These are phyloP conservation scores for Threskiornis aethiopicus DNA, from an alignment of 2,797 vertebrate species.

Conservation along the genomic window DNA sequence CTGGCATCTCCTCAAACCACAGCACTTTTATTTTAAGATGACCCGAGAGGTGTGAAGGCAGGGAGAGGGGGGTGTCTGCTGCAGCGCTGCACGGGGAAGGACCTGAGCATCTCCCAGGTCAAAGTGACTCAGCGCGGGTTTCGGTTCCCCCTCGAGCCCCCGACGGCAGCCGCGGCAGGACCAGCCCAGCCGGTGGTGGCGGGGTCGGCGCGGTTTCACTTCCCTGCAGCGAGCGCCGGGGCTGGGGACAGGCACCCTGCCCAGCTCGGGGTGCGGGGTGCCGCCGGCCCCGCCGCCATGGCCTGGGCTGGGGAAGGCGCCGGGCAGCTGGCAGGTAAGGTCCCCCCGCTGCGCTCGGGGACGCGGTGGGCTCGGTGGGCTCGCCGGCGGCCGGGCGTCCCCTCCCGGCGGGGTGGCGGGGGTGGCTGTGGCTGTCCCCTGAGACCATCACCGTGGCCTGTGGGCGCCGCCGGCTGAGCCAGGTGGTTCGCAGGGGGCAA, in stretches of 20 bases:
- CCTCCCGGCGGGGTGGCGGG: fast-evolving
- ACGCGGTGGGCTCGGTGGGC: neutral
- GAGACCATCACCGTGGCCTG: neutral
- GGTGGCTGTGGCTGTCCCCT: neutral
- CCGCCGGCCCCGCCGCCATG: neutral
- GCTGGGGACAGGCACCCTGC: fast-evolving
- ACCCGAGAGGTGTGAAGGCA: neutral
- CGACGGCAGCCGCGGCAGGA: fast-evolving
- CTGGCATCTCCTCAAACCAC: neutral
- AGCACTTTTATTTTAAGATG: neutral
- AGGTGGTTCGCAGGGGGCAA: neutral
- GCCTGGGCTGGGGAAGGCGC: fast-evolving
- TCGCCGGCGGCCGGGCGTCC: fast-evolving
- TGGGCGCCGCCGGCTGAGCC: fast-evolving
- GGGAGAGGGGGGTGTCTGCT: neutral
- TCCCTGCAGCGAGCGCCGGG: neutral
- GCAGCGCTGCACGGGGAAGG: too few species aligned
- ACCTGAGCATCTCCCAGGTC: neutral
- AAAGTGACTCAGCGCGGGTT: neutral
- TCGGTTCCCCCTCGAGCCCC: neutral
- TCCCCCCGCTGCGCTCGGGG: fast-evolving
- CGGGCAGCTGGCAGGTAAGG: neutral
- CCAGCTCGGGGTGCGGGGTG: fast-evolving
- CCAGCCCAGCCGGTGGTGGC: neutral
- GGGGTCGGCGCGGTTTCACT: neutral